Evolutionary conservation across 2,888 invertebrate genomes (phyloP).

Genomic region (Acrobasis repandana): DNA sequence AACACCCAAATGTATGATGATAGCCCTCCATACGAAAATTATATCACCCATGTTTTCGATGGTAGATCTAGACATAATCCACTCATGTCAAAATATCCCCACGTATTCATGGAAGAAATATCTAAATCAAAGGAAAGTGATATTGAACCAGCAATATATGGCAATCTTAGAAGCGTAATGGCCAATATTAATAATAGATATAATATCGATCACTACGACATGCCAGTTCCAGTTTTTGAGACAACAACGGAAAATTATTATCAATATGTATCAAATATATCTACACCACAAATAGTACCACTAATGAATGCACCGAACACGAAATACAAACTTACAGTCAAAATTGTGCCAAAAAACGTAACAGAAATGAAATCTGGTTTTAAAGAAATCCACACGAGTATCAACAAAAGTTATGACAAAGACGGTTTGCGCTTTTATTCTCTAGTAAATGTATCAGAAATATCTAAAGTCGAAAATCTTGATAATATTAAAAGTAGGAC

Average conservation of each 20-base stretch:
- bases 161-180: conserved; percentile 10
- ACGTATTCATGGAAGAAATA: conserved; percentile 61
- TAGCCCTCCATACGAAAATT: background rate
- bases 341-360: conserved; percentile 63
- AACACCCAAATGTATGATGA: conserved; percentile 1
- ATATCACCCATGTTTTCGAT: conserved; percentile 5
- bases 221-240: conserved; percentile 18
- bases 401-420: conserved; percentile 67
- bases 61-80: conserved; percentile 39
- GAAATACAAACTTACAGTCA: conserved; percentile 64
- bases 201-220: conserved; percentile 4
- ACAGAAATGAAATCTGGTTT: conserved; percentile 51
- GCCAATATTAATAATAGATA: conserved; percentile 3
- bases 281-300: conserved; percentile 36
- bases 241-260: conserved; percentile 27
- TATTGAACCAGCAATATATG: conserved; percentile 23
- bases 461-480: conserved; percentile 57
- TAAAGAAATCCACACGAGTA: conserved; percentile 69
- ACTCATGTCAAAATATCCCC: conserved; percentile 69
- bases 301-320: background rate
- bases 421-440: conserved; percentile 63
- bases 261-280: conserved; percentile 23
- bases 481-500: background rate
- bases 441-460: conserved; percentile 65
- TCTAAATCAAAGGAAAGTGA: conserved; percentile 47